Evolutionary conservation across 2,888 invertebrate genomes (phyloP).

Genomic region (Ophraella communa): DNA sequence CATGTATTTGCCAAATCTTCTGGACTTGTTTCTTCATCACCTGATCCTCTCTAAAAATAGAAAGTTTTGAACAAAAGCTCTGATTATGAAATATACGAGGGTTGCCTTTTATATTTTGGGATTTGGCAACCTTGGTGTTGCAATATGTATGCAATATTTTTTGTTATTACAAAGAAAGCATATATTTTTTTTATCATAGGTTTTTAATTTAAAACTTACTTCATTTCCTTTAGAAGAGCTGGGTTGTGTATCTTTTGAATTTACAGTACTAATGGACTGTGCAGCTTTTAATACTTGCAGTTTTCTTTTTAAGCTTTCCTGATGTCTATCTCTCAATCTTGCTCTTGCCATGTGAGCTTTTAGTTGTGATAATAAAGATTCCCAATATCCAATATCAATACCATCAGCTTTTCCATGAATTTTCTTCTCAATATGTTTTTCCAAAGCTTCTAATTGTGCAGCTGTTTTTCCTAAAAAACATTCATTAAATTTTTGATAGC

Average conservation of each 20-base stretch:
- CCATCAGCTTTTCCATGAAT: slow-evolving; percentile 85
- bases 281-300: slow-evolving; percentile 88
- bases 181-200: no score
- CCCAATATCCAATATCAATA: slow-evolving; percentile 98
- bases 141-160: background rate
- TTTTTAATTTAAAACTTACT: slow-evolving; percentile 40
- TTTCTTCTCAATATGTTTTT: slow-evolving; percentile 85
- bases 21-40: slow-evolving; percentile 21
- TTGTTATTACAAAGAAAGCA: no score
- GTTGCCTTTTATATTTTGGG: no score
- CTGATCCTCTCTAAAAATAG: slow-evolving; percentile 19
- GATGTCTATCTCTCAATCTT: slow-evolving; percentile 89
- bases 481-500: no score
- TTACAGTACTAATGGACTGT: slow-evolving; percentile 66
- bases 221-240: slow-evolving; percentile 51
- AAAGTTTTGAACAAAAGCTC: background rate
- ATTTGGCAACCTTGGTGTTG: no score
- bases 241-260: slow-evolving; percentile 34
- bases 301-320: slow-evolving; percentile 86
- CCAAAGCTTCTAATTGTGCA: slow-evolving; percentile 81
- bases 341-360: slow-evolving; percentile 96
- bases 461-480: slow-evolving; percentile 72
- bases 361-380: slow-evolving; percentile 91
- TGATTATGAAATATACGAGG: no score
- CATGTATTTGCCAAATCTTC: slow-evolving; percentile 62